Conservation (phyloP, 2,888 invertebrate species). For the Antheraea yamamai region DNA sequence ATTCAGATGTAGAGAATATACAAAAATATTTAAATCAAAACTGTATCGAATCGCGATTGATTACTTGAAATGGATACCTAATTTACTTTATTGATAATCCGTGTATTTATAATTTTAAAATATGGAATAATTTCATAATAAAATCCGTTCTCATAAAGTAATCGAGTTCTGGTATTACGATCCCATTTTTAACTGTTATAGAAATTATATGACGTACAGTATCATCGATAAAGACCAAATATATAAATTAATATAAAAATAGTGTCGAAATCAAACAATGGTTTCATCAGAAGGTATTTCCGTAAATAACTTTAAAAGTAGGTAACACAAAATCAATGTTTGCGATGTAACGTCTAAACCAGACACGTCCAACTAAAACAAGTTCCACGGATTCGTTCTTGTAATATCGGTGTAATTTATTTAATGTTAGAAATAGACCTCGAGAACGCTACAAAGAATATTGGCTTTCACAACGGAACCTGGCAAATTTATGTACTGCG, state of each 20-base stretch:
- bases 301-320: conserved; percentile 37
- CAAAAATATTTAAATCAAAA: conserved; percentile 16
- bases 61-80: neutral
- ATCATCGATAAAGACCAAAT: neutral
- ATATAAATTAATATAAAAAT: conserved; percentile 9
- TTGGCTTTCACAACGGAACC: conserved; percentile 81
- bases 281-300: conserved; percentile 31
- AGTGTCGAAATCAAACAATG: conserved; percentile 23
- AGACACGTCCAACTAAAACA: conserved; percentile 72
- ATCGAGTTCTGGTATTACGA: neutral
- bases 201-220: neutral
- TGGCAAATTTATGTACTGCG: conserved; percentile 75
- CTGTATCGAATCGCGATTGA: neutral
- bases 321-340: conserved; percentile 65
- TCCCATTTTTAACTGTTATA: neutral
- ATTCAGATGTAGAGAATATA: conserved; percentile 13
- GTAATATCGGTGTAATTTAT: conserved; percentile 81
- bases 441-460: conserved; percentile 78
- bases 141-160: neutral
- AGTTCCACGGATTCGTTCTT: conserved; percentile 77
- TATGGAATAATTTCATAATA: neutral
- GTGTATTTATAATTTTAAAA: neutral
- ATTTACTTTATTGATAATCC: neutral
- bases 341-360: conserved; percentile 62
- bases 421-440: conserved; percentile 80